These are phyloP conservation scores for Ectropis crepuscularia DNA, from an alignment of 2,888 invertebrate species.

Conservation along the genomic window DNA sequence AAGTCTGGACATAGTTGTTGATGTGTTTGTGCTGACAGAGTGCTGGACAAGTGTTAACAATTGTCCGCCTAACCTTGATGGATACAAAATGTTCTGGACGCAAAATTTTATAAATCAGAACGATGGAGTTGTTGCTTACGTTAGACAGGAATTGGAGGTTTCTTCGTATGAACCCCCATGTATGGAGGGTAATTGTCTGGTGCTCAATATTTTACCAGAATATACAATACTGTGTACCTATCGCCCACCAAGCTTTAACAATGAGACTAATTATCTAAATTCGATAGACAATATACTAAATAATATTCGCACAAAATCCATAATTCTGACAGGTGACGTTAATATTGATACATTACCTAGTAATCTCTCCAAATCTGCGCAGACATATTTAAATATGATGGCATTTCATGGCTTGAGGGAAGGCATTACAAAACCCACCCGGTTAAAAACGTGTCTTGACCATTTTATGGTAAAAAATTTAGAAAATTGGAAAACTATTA, in stretches of 20 bases:
- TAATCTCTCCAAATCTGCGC: neutral
- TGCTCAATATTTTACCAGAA: neutral
- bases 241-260: neutral
- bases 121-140: constrained; percentile 3
- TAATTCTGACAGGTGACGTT: constrained; percentile 5
- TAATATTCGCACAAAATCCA: neutral
- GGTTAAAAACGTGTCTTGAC: neutral
- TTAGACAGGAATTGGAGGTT: neutral
- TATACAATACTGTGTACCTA: constrained; percentile 2
- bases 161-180: constrained; percentile 1
- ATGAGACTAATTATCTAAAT: neutral
- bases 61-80: neutral
- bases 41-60: neutral
- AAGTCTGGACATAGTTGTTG: neutral
- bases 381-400: constrained; percentile 5
- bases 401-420: neutral
- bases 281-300: neutral
- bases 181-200: neutral
- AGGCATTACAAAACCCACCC: constrained; percentile 1
- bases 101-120: constrained; percentile 3
- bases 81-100: constrained; percentile 3
- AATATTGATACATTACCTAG: constrained; percentile 3
- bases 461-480: constrained; percentile 3
- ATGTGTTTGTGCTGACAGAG: constrained; percentile 1
- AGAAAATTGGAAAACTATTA: neutral